Evolutionary conservation across 2,113 vertebrate genomes (phyloP).

Genomic region (rabbit (Oryctolagus cuniculus)): DNA sequence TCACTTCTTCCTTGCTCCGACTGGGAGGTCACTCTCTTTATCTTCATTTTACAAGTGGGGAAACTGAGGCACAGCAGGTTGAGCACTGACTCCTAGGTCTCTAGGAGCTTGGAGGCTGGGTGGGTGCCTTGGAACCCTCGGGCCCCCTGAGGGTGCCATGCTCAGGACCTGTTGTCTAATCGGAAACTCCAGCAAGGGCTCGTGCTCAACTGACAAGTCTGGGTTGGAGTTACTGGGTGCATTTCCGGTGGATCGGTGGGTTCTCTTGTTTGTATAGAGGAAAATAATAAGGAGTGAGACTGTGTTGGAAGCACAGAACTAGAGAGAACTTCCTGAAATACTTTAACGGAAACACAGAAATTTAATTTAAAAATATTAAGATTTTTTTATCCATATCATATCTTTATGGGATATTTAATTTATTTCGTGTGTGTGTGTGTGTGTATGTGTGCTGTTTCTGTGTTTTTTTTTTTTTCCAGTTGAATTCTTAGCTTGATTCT

Average conservation of each 20-base stretch:
- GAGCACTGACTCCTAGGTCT: not conserved
- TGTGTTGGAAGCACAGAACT: not conserved
- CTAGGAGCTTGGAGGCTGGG: not conserved
- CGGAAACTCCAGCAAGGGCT: not conserved
- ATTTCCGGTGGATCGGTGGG: not conserved
- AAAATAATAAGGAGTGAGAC: not conserved
- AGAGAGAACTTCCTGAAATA: not conserved
- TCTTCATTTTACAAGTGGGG: not conserved
- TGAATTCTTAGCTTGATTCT: not conserved
- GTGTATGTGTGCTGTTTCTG: not conserved
- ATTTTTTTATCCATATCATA: not conserved
- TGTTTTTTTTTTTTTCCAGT: too few species aligned
- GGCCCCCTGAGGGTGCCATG: too few species aligned
- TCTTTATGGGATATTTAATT: not conserved
- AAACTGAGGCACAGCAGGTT: not conserved
- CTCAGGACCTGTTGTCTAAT: too few species aligned
- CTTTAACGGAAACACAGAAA: slow-evolving; percentile 13
- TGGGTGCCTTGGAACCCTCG: not conserved
- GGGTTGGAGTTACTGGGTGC: not conserved
- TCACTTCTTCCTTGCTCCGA: not conserved
- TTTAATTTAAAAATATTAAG: not conserved
- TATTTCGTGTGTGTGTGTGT: not conserved
- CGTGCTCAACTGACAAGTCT: not conserved
- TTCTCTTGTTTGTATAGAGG: not conserved
- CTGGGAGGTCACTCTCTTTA: slow-evolving; percentile 1